Base-by-base conservation (phyloP, 2,113 vertebrate species). In the Apeltes quadracus region DNA sequence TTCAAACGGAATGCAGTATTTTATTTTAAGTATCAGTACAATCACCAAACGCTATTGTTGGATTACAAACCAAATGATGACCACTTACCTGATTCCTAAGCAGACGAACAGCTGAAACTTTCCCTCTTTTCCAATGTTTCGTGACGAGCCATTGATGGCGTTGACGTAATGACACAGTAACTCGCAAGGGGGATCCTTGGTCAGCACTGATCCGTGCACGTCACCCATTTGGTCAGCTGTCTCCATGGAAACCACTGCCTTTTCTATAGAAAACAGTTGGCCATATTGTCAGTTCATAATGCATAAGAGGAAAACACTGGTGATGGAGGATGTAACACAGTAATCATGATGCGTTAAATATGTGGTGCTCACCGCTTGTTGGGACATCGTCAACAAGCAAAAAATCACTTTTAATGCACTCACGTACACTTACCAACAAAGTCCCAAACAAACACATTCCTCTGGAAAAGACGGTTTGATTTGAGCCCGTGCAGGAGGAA, bases 61-160 rank as follows among this genome's bases (percentile, higher is more conserved):
- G 5, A 18, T 61, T 41, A 29, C 9, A 25, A 43, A 43, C 4
- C 16, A 73, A 69, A 41, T 53, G 1, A 22, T 12, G 29, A 62
- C 4, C 18, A 11, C n/a, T 75, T 90, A 98, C 98, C 97, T 94
- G 38, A 96, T 93, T 74, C 97, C 97, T n/a, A 99, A 91, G 91
- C 97, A 99, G 85, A 99, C 92, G 12, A 98, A 92, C 76, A 98
- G 95, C 87, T 99, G 97, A 91, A 99, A 97, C 85, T 99, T 99
- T 27, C 97, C 97, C 0, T 99, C 98, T 86, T 99, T 99, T 25
- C 98, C 98, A 2, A 99, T 97, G 89, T 91, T 98, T 73, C 98
- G 90, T 36, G 96, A 95, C 3, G 96, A 95, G 3, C 93, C 92
- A 55, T 97, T 98, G 81, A 99, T 95, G 69, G 95, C 95, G 11